Evolutionary conservation across 2,113 vertebrate species (phyloP).

Genomic region (Amphiprion percula): DNA sequence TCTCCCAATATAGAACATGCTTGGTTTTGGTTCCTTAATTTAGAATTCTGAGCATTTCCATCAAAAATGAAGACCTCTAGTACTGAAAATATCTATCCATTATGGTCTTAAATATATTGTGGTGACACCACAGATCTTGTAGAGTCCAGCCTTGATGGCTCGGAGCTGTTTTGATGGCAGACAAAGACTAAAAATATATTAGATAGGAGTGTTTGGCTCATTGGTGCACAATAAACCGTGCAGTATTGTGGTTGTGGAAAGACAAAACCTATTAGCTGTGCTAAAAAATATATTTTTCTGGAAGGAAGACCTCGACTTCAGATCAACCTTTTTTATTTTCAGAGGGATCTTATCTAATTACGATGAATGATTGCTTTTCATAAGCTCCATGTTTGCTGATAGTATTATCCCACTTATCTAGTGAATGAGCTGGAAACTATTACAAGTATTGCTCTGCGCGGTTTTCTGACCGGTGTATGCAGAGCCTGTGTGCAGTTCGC

Average conservation of each 20-base stretch:
- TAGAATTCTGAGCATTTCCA: too few relatives aligned
- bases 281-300: neutral
- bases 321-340: conserved; percentile 20
- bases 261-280: neutral
- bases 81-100: too few relatives aligned
- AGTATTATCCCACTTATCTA: neutral
- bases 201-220: neutral
- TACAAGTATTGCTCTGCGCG: neutral
- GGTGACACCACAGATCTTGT: too few relatives aligned
- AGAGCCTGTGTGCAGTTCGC: neutral
- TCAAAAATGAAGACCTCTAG: too few relatives aligned
- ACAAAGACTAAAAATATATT: too few relatives aligned
- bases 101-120: too few relatives aligned
- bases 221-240: neutral
- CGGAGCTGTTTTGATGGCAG: too few relatives aligned
- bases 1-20: too few relatives aligned
- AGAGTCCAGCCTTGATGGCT: too few relatives aligned
- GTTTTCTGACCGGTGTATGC: conserved; percentile 5
- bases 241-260: neutral
- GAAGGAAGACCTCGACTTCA: conserved; percentile 8
- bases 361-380: conserved; percentile 33
- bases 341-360: conserved; percentile 10
- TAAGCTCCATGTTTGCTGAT: neutral
- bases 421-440: neutral
- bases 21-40: too few relatives aligned